Conservation (phyloP, 2,113 vertebrate genomes). For the Turdus rufiventris region DNA sequence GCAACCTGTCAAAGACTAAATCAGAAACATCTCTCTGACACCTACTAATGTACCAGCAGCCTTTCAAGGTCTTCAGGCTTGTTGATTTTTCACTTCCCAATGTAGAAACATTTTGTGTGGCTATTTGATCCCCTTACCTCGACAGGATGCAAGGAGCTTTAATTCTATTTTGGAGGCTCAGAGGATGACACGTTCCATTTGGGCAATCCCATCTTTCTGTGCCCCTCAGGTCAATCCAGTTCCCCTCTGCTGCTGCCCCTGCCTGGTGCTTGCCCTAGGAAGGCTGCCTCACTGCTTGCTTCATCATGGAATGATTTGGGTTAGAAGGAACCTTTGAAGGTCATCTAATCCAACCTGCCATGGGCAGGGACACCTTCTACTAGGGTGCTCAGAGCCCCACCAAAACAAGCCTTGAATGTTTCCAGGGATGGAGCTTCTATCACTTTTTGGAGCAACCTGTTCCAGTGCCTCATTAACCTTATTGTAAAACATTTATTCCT, state of each 20-base stretch:
- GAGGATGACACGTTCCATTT: neutral
- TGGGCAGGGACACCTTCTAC: neutral
- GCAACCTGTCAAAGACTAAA: constrained; percentile 26
- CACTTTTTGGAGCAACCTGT: neutral
- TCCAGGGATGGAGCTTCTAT: neutral
- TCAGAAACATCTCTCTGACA: constrained; percentile 13
- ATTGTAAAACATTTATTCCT: accelerated
- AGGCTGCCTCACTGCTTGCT: neutral
- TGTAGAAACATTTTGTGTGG: neutral
- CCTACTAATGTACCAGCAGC: neutral
- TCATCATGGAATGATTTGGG: neutral
- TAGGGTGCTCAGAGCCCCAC: neutral
- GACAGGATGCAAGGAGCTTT: neutral
- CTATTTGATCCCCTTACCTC: neutral
- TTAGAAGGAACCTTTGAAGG: neutral
- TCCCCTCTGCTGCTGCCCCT: neutral
- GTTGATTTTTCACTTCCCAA: neutral
- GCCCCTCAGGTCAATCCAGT: accelerated
- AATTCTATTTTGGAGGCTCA: neutral
- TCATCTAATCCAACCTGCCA: neutral
- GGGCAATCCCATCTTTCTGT: neutral
- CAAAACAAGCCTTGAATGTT: neutral
- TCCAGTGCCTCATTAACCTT: neutral
- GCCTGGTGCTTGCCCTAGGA: neutral
- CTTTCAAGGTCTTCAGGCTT: neutral